These are phyloP conservation scores for Distichodus sexfasciatus DNA, from an alignment of 2,797 vertebrate species.

Conservation along the genomic window DNA sequence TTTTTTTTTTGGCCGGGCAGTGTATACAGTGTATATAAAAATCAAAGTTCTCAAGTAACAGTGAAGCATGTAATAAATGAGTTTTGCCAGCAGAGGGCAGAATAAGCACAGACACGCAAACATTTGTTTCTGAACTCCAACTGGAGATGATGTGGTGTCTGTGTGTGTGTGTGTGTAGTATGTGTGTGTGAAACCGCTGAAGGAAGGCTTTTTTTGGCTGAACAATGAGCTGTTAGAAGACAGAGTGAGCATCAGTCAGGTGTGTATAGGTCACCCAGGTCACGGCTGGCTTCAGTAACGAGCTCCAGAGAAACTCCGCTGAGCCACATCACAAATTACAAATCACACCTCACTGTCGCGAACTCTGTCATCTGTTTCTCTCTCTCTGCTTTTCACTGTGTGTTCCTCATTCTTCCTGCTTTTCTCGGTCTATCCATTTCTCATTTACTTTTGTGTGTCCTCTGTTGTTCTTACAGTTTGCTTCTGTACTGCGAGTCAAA, in stretches of 20 bases:
- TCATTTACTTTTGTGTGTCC: neutral
- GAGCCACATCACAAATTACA: neutral
- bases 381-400: neutral
- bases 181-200: neutral
- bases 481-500: too few species aligned
- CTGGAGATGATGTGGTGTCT: neutral
- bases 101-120: neutral
- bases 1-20: too few species aligned
- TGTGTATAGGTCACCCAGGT: slow-evolving; percentile 1
- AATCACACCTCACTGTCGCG: neutral
- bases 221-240: neutral
- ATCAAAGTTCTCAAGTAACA: too few species aligned
- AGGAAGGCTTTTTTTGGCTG: neutral
- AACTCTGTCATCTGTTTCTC: neutral
- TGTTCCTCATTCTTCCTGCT: neutral
- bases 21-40: too few species aligned
- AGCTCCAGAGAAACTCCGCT: neutral
- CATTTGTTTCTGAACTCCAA: neutral
- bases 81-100: slow-evolving; percentile 25
- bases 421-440: neutral
- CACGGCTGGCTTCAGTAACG: neutral
- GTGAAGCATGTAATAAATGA: neutral
- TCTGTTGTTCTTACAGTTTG: neutral
- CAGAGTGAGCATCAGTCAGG: neutral
- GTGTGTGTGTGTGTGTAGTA: neutral